A percentile compares a stretch with the other conserved stretches of the same genome.
Conservation (phyloP, 2,797 vertebrate species). For the Tachyglossus aculeatus region DNA sequence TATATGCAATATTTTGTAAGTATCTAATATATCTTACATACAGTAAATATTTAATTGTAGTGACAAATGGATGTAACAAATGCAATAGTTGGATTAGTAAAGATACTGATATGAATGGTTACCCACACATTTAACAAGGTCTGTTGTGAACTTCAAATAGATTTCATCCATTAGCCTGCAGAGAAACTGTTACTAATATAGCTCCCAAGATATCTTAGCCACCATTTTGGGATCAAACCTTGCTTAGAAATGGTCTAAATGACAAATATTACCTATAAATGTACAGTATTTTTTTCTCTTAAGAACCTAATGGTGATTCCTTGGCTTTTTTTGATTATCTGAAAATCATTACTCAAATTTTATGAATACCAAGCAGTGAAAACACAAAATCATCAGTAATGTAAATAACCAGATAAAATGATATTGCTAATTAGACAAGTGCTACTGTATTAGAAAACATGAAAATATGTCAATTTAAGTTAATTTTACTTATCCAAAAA, state of each 20-base stretch:
- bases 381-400: constrained; percentile 40
- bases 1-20: constrained; percentile 8
- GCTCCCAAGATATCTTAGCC: constrained; percentile 35
- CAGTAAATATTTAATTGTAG: constrained; percentile 50
- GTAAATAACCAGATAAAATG: constrained; percentile 32
- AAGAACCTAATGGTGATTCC: constrained; percentile 40
- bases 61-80: constrained; percentile 42
- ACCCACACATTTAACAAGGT: constrained; percentile 37
- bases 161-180: constrained; percentile 9
- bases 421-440: constrained; percentile 30
- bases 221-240: constrained; percentile 25
- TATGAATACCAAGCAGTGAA: constrained; percentile 55
- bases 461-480: constrained; percentile 25
- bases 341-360: constrained; percentile 63
- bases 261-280: constrained; percentile 6
- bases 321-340: constrained; percentile 54
- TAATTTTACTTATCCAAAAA: constrained; percentile 34
- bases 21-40: too few species aligned
- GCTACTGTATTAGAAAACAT: constrained; percentile 17
- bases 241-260: constrained; percentile 50
- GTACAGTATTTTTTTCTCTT: constrained; percentile 28
- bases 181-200: constrained; percentile 7
- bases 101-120: constrained; percentile 18
- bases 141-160: constrained; percentile 18
- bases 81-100: constrained; percentile 33